phyloP scores from a whole-genome alignment of 2,797 vertebrate genomes.

The Esox lucius region DNA sequence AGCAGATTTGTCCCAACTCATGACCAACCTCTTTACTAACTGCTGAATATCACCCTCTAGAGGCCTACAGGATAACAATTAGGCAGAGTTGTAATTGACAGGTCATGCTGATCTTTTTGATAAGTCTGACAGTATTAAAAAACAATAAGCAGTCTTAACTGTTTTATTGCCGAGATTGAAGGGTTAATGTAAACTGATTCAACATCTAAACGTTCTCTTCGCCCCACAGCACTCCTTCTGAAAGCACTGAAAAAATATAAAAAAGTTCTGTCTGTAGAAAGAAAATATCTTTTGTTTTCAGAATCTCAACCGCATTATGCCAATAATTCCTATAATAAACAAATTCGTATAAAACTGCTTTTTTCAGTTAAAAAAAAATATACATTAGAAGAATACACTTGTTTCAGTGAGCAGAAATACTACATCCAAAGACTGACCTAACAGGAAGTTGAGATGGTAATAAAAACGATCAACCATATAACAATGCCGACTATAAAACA shows the following conservation, averaged over 20 bases:
- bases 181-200: not conserved
- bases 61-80: slow-evolving; percentile 12
- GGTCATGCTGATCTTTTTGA: slow-evolving; percentile 3
- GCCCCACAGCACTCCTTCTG: not conserved
- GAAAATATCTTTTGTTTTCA: slow-evolving; percentile 14
- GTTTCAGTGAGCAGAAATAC: slow-evolving; percentile 49
- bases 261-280: slow-evolving; percentile 32
- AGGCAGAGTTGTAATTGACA: slow-evolving; percentile 1
- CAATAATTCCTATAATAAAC: slow-evolving; percentile 46
- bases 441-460: not conserved
- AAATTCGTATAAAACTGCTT: slow-evolving; percentile 49
- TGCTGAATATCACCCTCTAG: slow-evolving; percentile 34
- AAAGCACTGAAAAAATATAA: slow-evolving; percentile 31
- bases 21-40: not conserved
- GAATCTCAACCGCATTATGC: slow-evolving; percentile 14
- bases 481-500: not conserved
- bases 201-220: not conserved
- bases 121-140: not conserved
- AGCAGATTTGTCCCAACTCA: not conserved
- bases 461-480: slow-evolving; percentile 24
- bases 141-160: not conserved
- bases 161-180: slow-evolving; percentile 20
- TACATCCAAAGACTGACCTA: slow-evolving; percentile 29
- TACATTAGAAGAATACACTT: slow-evolving; percentile 39
- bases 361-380: slow-evolving; percentile 57